Conservation (phyloP, 2,113 vertebrate genomes). For the Phaetusa simplex region DNA sequence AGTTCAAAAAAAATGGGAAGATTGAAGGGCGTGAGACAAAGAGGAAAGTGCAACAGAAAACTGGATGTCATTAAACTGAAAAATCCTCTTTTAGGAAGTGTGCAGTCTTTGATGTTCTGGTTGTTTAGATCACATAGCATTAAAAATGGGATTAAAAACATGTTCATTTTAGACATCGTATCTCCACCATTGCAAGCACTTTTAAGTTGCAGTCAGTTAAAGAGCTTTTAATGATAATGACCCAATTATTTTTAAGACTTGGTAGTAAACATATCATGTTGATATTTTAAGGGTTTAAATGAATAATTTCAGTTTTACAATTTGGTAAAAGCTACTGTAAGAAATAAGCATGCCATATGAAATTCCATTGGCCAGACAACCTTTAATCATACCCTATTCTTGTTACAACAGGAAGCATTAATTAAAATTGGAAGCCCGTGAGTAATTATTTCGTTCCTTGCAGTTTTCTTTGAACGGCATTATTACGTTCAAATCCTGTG, state of each 20-base stretch:
- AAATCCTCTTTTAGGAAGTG: not conserved
- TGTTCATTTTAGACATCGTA: not conserved
- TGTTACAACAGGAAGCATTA: slow-evolving; percentile 1
- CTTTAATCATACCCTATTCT: not conserved
- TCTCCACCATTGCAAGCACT: not conserved
- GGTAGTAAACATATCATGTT: slow-evolving; percentile 31
- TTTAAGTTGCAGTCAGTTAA: slow-evolving; percentile 41
- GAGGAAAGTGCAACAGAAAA: not conserved
- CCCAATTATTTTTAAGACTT: slow-evolving; percentile 56
- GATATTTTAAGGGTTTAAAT: slow-evolving; percentile 41
- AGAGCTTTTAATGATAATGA: slow-evolving; percentile 46
- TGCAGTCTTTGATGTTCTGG: slow-evolving; percentile 27
- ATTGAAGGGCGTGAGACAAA: not conserved
- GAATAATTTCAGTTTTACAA: slow-evolving; percentile 8
- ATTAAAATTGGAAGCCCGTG: slow-evolving; percentile 34
- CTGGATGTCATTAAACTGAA: not conserved
- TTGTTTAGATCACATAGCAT: slow-evolving; percentile 31
- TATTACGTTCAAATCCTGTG: not conserved
- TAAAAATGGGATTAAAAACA: slow-evolving; percentile 42
- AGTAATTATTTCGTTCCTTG: not conserved
- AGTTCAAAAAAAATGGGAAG: not conserved
- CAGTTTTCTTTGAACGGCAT: not conserved
- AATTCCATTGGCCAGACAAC: not conserved
- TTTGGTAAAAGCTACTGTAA: slow-evolving; percentile 3
- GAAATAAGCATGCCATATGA: not conserved